phyloP scores from a whole-genome alignment of 2,797 vertebrate genomes.

The Lepus oiostolus region DNA sequence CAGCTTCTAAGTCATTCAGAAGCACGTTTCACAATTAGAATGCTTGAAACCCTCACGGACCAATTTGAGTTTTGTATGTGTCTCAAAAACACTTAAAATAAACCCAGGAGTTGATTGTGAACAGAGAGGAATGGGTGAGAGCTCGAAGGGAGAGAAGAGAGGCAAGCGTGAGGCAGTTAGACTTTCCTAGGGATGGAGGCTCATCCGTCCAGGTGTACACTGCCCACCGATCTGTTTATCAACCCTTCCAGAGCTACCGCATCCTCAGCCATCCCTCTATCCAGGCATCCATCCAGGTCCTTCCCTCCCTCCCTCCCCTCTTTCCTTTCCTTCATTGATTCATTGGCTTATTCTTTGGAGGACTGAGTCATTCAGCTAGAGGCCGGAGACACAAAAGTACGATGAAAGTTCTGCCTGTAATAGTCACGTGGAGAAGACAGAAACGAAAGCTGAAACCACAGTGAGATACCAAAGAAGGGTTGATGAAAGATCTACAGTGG shows the following conservation, averaged over 20 bases:
- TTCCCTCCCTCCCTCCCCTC: neutral
- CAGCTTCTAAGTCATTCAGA: constrained; percentile 88
- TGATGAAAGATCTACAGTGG: neutral
- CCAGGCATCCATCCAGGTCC: neutral
- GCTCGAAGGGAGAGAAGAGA: constrained; percentile 53
- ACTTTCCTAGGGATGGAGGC: neutral
- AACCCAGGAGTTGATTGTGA: constrained; percentile 81
- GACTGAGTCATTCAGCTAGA: neutral
- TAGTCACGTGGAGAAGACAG: neutral
- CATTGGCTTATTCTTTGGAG: neutral
- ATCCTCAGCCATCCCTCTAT: neutral
- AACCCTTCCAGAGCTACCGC: neutral
- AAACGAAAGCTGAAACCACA: neutral
- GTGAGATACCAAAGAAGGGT: neutral
- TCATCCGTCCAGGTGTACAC: neutral
- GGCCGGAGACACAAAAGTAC: too few species aligned
- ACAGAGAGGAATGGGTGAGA: constrained; percentile 75
- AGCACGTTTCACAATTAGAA: constrained; percentile 89
- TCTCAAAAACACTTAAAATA: constrained; percentile 87
- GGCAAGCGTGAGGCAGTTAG: constrained; percentile 10
- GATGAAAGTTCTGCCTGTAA: neutral
- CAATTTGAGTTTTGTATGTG: constrained; percentile 87
- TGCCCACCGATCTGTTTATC: neutral
- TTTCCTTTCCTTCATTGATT: neutral
- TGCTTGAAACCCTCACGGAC: constrained; percentile 86